A percentile compares a stretch with the other conserved stretches of the same genome.
These are phyloP conservation scores for Adela reaumurella DNA, from an alignment of 2,888 invertebrate genomes.

Conservation along the genomic window DNA sequence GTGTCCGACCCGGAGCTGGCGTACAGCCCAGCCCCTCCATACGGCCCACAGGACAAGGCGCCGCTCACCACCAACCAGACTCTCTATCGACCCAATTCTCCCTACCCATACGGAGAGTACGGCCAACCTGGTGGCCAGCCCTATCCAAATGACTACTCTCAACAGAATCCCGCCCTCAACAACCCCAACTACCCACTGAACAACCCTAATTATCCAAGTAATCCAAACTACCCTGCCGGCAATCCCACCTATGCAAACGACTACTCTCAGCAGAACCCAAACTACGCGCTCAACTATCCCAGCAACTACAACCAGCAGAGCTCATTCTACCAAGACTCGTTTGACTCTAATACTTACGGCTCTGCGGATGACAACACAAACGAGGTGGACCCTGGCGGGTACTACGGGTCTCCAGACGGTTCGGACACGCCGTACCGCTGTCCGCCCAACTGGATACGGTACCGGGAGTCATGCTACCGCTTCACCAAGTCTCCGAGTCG, in stretches of 20 bases:
- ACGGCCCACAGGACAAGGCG: neutral
- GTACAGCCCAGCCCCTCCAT: neutral
- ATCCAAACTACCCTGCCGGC: neutral
- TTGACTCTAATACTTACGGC: conserved; percentile 29
- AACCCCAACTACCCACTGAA: neutral
- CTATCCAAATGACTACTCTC: neutral
- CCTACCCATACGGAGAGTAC: neutral
- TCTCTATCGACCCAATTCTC: neutral
- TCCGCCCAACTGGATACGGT: conserved; percentile 84
- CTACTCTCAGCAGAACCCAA: neutral
- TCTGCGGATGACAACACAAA: conserved; percentile 20
- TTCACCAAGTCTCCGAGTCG: conserved; percentile 85
- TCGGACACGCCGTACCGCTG: conserved; percentile 56
- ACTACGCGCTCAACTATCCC: neutral
- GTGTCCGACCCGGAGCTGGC: neutral
- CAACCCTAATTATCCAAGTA: neutral
- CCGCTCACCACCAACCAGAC: neutral
- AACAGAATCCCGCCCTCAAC: neutral
- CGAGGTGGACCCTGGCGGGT: conserved; percentile 35
- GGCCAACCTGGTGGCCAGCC: neutral
- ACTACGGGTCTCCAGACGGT: conserved; percentile 41
- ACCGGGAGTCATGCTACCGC: conserved; percentile 79
- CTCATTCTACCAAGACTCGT: conserved; percentile 37
- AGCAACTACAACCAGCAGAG: conserved; percentile 39
- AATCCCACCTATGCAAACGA: neutral